Conservation (phyloP, 2,113 vertebrate genomes). For the Hemicordylus capensis region DNA sequence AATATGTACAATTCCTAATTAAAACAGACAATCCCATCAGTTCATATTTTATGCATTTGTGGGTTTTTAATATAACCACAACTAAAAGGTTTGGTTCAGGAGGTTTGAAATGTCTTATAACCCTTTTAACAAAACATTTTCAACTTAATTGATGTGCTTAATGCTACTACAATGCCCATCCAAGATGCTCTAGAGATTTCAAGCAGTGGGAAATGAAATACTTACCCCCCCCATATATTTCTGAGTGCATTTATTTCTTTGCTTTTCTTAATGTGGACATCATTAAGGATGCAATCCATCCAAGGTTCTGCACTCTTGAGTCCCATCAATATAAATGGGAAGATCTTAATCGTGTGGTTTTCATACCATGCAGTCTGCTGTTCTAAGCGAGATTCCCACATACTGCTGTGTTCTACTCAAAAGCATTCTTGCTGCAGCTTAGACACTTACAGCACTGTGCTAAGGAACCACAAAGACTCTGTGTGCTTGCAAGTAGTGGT, state of each 20-base stretch:
- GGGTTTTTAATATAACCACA: neutral
- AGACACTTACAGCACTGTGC: too few species aligned
- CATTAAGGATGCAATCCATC: neutral
- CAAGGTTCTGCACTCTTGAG: neutral
- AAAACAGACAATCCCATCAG: conserved; percentile 11
- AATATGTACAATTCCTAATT: neutral
- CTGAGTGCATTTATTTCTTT: neutral
- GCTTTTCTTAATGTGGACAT: neutral
- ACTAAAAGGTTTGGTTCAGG: neutral
- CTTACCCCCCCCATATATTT: neutral
- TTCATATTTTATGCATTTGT: conserved; percentile 1
- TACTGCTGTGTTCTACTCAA: too few species aligned
- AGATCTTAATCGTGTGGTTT: too few species aligned
- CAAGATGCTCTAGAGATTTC: neutral
- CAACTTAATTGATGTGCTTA: conserved; percentile 17
- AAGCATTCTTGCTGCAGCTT: too few species aligned
- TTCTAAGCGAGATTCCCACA: too few species aligned
- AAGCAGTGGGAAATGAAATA: conserved; percentile 10
- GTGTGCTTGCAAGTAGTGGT: too few species aligned
- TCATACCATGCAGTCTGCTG: too few species aligned
- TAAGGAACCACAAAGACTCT: too few species aligned
- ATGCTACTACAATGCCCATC: neutral
- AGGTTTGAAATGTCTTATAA: conserved; percentile 7
- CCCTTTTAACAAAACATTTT: conserved; percentile 24
- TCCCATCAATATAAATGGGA: neutral